Conservation (phyloP, 2,888 invertebrate genomes). For the Cinara cedri region DNA sequence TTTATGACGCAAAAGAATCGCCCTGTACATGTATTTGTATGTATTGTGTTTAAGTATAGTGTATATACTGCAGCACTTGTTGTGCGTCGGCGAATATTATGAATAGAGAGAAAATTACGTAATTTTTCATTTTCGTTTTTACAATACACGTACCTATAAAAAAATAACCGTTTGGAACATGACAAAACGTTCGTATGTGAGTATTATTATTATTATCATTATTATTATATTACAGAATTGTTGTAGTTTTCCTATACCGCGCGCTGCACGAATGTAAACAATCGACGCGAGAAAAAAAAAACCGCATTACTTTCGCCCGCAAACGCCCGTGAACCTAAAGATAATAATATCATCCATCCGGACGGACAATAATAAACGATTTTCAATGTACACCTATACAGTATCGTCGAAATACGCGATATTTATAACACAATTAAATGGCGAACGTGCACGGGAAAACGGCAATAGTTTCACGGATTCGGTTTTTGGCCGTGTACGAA, state of each 20-base stretch:
- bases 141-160: conserved; percentile 18
- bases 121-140: conserved; percentile 36
- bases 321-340: conserved; percentile 4
- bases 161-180: conserved; percentile 36
- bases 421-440: too few species aligned
- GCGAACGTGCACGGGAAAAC: too few species aligned
- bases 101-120: conserved; percentile 3
- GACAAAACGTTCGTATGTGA: conserved; percentile 11
- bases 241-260: conserved; percentile 9
- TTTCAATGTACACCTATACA: conserved; percentile 1
- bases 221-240: conserved; percentile 1
- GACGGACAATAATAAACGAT: not conserved
- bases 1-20: not conserved
- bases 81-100: not conserved
- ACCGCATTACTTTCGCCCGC: conserved; percentile 39
- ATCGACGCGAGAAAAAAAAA: not conserved
- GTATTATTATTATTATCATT: too few species aligned
- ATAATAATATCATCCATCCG: not conserved
- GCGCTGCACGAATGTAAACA: conserved; percentile 12
- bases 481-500: not conserved
- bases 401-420: too few species aligned
- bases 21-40: too few species aligned
- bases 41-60: too few species aligned
- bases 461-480: not conserved
- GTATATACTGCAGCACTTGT: too few species aligned